Percentiles rank a stretch among this genome's conserved stretches.
These are phyloP conservation scores for Caenorhabditis sp. DNA, from an alignment of 2,888 invertebrate species.

Conservation along the genomic window DNA sequence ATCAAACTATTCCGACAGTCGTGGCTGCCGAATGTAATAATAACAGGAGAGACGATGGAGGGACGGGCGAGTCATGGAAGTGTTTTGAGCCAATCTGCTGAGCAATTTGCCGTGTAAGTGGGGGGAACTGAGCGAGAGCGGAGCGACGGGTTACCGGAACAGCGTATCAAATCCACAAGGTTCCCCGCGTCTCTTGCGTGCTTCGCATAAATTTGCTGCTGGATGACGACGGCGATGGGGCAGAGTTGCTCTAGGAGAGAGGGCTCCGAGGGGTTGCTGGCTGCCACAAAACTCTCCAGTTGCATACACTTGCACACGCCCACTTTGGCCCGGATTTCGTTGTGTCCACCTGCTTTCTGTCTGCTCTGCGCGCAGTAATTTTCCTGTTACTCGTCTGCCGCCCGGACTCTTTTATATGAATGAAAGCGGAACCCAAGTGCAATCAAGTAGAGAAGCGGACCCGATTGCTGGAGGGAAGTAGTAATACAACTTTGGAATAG, in stretches of 20 bases:
- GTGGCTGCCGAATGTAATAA: slow-evolving; percentile 32
- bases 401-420: slow-evolving; percentile 58
- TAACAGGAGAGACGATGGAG: slow-evolving; percentile 16
- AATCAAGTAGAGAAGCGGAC: slow-evolving; percentile 52
- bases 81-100: slow-evolving; percentile 47
- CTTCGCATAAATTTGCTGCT: slow-evolving; percentile 59
- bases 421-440: slow-evolving; percentile 59
- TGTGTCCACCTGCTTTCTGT: slow-evolving; percentile 43
- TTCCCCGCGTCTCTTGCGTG: slow-evolving; percentile 58
- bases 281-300: slow-evolving; percentile 32
- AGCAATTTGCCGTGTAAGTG: slow-evolving; percentile 49
- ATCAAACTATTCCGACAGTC: slow-evolving; percentile 52
- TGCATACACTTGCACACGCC: slow-evolving; percentile 61
- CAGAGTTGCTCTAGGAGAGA: slow-evolving; percentile 24
- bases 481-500: slow-evolving; percentile 44
- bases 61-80: slow-evolving; percentile 45
- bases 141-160: slow-evolving; percentile 57
- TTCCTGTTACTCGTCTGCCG: slow-evolving; percentile 30
- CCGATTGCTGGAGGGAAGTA: slow-evolving; percentile 36
- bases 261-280: slow-evolving; percentile 17
- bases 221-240: slow-evolving; percentile 16
- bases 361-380: slow-evolving; percentile 57
- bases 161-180: slow-evolving; percentile 62
- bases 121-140: slow-evolving; percentile 25
- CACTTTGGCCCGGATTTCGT: slow-evolving; percentile 54